Evolutionary conservation across 2,113 vertebrate species (phyloP), one percentile per base, ranked within the genome.

Genomic region (Paracanthobrama guichenoti): DNA sequence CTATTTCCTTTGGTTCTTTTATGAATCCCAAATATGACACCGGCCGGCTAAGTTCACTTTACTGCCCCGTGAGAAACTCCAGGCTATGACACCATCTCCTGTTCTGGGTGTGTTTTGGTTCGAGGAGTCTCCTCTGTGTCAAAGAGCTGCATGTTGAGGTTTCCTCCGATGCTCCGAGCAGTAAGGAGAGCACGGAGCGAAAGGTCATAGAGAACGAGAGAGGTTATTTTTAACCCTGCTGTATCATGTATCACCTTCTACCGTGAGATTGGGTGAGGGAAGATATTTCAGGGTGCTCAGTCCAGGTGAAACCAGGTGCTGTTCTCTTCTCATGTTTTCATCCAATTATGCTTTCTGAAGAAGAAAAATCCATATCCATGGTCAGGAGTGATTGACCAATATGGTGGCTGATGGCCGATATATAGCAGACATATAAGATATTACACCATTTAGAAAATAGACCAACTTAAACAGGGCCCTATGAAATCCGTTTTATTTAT

Each of bases 181-280:
- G 91, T 93, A 91, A 94, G 93, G 84, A 87, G 88, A 92, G 87
- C 88, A 77, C 66, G 0, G 81, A 67, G 57, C 12, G 59, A 91
- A 89, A 87, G 89, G 82, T 92, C 88, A 88, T 86, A 14, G 24
- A 69, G 81, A 77, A 24, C 18, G 26, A 59, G 48, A 64, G 44
- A 57, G 28, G 22, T 67, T 94, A 86, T 93, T 96, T 96, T 94
- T 96, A 94, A 89, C 89, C 77, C 53, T 71, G 80, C 84, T 83
- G 87, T 90, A 94, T 94, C 93, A 90, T 85, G 79, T 93, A 89
- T 91, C 83, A 6, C 60, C 53, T 82, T 81, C 82, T 75, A 81
- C 89, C 83, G 67, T 90, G 88, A 92, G 92, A 90, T 93, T 89
- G 59, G 46, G 78, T 7, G 53, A 84, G 82, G 57, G 57, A 71